Conservation (phyloP, 2,113 vertebrate species). For the Pygoscelis adeliae region DNA sequence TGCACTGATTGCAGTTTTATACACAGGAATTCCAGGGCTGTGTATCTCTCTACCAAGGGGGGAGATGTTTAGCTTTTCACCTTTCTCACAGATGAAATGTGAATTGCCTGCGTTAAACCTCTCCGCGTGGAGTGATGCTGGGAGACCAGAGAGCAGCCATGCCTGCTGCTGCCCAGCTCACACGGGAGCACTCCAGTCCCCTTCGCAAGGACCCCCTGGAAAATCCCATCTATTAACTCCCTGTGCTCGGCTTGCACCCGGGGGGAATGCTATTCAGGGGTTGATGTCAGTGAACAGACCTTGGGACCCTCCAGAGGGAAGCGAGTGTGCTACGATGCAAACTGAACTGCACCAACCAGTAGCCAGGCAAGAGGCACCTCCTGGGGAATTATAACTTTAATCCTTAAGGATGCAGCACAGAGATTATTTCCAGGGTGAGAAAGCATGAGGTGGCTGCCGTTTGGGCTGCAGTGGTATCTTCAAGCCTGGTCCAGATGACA, state of each 20-base stretch:
- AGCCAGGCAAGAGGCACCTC: neutral
- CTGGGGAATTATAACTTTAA: neutral
- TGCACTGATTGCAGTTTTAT: neutral
- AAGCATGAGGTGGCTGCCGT: fast-evolving
- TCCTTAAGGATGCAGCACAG: neutral
- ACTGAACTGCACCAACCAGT: neutral
- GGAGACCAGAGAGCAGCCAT: neutral
- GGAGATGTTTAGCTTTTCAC: neutral
- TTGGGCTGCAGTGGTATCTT: neutral
- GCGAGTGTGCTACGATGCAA: neutral
- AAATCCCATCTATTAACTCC: neutral
- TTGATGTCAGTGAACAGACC: neutral
- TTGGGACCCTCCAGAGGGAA: neutral
- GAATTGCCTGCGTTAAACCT: fast-evolving
- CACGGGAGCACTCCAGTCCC: fast-evolving
- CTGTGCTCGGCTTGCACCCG: fast-evolving
- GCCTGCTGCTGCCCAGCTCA: neutral
- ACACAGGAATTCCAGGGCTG: neutral
- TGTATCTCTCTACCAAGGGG: neutral
- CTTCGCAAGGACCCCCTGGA: neutral
- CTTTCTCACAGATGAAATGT: neutral
- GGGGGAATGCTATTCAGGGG: neutral
- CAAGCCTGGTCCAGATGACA: neutral
- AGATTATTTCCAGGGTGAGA: neutral
- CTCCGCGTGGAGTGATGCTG: fast-evolving